phyloP scores from a whole-genome alignment of 2,113 vertebrate genomes.

The Oxyruncus cristatus region DNA sequence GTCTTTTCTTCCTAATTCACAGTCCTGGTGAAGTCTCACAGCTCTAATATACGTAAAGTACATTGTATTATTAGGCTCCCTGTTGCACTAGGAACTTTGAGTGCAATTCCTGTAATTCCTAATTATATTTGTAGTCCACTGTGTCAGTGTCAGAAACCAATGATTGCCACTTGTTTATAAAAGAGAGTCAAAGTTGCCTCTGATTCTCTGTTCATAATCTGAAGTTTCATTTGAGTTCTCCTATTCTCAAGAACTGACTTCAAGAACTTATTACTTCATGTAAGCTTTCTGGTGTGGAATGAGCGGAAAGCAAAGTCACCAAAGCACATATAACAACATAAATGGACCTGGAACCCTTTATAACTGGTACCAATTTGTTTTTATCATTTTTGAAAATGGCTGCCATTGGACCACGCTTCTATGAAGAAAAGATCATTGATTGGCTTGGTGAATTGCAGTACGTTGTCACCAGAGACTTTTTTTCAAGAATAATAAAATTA shows the following conservation, averaged over 20 bases:
- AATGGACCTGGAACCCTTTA: slow-evolving; percentile 38
- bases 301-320: slow-evolving; percentile 31
- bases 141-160: background rate
- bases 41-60: background rate
- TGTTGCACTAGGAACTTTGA: background rate
- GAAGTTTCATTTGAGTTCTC: slow-evolving; percentile 12
- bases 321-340: slow-evolving; percentile 34
- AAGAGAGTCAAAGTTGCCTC: background rate
- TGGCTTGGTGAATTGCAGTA: background rate
- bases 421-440: slow-evolving; percentile 11
- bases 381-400: slow-evolving; percentile 18
- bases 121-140: background rate
- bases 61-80: background rate
- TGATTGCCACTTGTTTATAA: slow-evolving; percentile 1
- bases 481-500: slow-evolving; percentile 24
- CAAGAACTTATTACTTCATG: background rate
- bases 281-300: slow-evolving; percentile 43
- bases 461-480: background rate
- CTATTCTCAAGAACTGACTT: slow-evolving; percentile 4
- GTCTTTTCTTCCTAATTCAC: background rate
- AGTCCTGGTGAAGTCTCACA: background rate
- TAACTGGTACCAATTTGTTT: slow-evolving; percentile 31
- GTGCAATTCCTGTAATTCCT: background rate
- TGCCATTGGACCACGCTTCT: background rate
- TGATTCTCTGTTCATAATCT: background rate